Evolutionary conservation across 2,888 invertebrate genomes (phyloP), one percentile per base, ranked within the genome.

Genomic region (Ectropis crepuscularia): DNA sequence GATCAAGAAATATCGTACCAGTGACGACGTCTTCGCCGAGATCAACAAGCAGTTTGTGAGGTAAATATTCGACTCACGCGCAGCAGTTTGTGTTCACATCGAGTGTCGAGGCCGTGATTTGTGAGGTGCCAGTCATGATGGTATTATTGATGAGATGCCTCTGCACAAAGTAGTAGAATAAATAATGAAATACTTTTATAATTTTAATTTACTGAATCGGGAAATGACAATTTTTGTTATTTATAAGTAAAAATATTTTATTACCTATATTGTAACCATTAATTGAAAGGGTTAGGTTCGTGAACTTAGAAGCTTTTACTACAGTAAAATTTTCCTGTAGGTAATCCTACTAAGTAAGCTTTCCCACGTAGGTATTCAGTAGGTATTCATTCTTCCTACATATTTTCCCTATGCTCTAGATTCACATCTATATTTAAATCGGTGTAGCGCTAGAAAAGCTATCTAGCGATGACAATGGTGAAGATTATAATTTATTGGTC

Each of bases 21-120:
- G 16, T 28, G 1, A 28, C 16, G 16, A 28, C 1, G 16, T 28
- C 16, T 28, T 28, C 16, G 16, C 16, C 1, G 16, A 28, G 16
- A 1, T 28, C 16, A 28, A 43, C 11, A 5, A 6, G 10, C 6
- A 6, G 43, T 43, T 41, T 11, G 48, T 16, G 11, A 78, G 72
- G 76, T 89, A 87, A 87, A 77, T 84, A 90, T 89, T 90, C 90
- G 83, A 83, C 86, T 82, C 86, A 72, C 76, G 83, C 80, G 76
- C 82, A 74, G 49, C 70, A 73, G 86, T 88, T 87, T 88, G 87
- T 89, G 89, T 88, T 88, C 85, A 86, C 83, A 81, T 81, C 74
- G 77, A 67, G 70, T 81, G 74, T 78, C 9, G 42, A 28, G 8
- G 28, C 53, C 43, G 53, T 61, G 49, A 61, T 61, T 55, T 54